These are phyloP conservation scores for Macroglossus sobrinus DNA, from an alignment of 2,113 vertebrate genomes.

Conservation along the genomic window DNA sequence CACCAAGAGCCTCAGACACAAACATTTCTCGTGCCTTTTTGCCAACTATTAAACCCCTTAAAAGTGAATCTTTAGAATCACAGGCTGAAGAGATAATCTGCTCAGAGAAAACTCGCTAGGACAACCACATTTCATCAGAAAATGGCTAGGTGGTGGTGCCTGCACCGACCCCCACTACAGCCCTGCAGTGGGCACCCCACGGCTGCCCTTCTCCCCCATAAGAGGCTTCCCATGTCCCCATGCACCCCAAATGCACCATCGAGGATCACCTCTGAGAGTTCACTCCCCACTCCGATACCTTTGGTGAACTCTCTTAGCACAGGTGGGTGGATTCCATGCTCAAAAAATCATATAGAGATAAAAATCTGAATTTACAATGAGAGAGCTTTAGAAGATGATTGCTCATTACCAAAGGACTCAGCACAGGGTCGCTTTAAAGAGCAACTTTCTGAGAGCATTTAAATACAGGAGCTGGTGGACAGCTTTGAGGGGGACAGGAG, in stretches of 20 bases:
- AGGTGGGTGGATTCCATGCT: slow-evolving; percentile 47
- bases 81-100: not conserved
- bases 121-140: rapidly evolving
- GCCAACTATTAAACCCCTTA: not conserved
- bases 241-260: rapidly evolving
- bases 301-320: not conserved
- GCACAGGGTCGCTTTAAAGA: not conserved
- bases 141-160: rapidly evolving
- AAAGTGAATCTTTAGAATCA: not conserved
- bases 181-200: rapidly evolving
- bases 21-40: not conserved
- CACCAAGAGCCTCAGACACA: rapidly evolving
- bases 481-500: not conserved
- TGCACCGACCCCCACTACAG: rapidly evolving
- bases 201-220: not conserved
- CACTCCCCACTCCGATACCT: not conserved
- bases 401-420: not conserved
- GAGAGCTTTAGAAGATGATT: not conserved
- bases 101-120: not conserved
- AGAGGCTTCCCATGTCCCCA: not conserved
- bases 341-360: not conserved
- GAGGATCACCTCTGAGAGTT: not conserved
- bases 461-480: not conserved
- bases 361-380: not conserved
- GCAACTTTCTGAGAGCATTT: not conserved